Conservation (phyloP, 2,113 vertebrate genomes). For the Burhinus oedicnemus region DNA sequence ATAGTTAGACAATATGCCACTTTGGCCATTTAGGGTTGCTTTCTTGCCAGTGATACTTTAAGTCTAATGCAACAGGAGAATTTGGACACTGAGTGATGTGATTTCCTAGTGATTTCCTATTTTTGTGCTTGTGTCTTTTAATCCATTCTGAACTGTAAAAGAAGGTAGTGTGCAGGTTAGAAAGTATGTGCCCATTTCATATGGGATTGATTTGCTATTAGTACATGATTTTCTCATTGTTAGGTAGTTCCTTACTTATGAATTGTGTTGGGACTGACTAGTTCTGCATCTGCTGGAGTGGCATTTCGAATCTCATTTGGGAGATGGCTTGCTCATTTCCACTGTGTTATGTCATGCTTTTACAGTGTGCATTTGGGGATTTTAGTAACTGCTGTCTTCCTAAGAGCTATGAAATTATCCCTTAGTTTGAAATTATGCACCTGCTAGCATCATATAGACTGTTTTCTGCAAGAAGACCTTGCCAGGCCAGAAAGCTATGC, state of each 20-base stretch:
- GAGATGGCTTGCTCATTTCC: neutral
- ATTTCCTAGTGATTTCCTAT: neutral
- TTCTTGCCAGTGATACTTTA: neutral
- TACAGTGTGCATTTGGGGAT: neutral
- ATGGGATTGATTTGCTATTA: neutral
- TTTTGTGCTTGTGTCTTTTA: neutral
- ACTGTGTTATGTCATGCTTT: neutral
- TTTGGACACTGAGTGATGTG: neutral
- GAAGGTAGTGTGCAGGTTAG: neutral
- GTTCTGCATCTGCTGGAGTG: neutral
- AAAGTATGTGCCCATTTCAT: neutral
- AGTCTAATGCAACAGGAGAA: neutral
- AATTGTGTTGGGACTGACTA: slow-evolving; percentile 8
- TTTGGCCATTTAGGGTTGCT: neutral
- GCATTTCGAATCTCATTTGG: slow-evolving; percentile 7
- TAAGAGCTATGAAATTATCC: neutral
- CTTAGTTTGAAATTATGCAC: slow-evolving; percentile 20
- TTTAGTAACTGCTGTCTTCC: neutral
- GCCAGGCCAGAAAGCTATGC: neutral
- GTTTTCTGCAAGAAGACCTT: neutral
- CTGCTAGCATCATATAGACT: neutral
- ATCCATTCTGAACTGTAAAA: neutral
- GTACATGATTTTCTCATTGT: slow-evolving; percentile 1
- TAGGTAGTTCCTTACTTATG: neutral
- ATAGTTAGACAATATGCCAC: neutral